Evolutionary conservation across 53 echinoderm and acorn worm species (phyloP).

Genomic region (Glandiceps talaboti): DNA sequence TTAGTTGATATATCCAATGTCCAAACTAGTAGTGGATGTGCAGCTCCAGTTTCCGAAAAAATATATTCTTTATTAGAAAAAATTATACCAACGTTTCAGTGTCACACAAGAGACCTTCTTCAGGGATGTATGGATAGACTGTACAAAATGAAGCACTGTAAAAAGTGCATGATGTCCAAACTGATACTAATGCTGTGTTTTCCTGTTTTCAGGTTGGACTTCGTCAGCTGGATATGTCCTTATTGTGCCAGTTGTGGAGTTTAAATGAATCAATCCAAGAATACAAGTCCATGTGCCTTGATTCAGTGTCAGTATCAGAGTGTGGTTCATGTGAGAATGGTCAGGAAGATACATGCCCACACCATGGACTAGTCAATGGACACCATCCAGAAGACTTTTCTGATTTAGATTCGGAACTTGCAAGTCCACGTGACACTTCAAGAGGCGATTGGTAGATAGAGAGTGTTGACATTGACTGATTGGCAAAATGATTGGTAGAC

Average conservation of each 20-base stretch:
- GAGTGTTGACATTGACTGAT: too few relatives aligned
- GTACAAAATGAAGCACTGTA: too few relatives aligned
- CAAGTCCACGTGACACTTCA: background rate
- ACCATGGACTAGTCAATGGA: background rate
- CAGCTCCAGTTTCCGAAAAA: too few relatives aligned
- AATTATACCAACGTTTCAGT: too few relatives aligned
- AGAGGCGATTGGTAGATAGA: background rate
- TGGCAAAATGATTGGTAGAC: too few relatives aligned
- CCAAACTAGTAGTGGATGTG: too few relatives aligned
- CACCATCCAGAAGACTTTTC: background rate
- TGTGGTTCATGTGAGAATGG: background rate
- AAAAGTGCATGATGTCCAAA: too few relatives aligned
- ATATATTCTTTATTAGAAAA: too few relatives aligned
- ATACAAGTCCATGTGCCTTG: slow-evolving; percentile 34
- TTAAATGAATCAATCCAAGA: slow-evolving; percentile 93
- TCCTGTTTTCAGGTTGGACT: slow-evolving; percentile 80
- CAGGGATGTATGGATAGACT: too few relatives aligned
- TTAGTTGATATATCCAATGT: too few relatives aligned
- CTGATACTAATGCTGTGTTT: too few relatives aligned
- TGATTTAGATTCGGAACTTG: background rate
- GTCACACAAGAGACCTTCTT: too few relatives aligned
- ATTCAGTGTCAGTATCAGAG: background rate
- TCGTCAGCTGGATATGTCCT: slow-evolving; percentile 92
- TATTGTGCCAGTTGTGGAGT: slow-evolving; percentile 82
- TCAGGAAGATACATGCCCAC: background rate